phyloP scores from a whole-genome alignment of 2,113 vertebrate species.

The Poeciliopsis occidentalis region DNA sequence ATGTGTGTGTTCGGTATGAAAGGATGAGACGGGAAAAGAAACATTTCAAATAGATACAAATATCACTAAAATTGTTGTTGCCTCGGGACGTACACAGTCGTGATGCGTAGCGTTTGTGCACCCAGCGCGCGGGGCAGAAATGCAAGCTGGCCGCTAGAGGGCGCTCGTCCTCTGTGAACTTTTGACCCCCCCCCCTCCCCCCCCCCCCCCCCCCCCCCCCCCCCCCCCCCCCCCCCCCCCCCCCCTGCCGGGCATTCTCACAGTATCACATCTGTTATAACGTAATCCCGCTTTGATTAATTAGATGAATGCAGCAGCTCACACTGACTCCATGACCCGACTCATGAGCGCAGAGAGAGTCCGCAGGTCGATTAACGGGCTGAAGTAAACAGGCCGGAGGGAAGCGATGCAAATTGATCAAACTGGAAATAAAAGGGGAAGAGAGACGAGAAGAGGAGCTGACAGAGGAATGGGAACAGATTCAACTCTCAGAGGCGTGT shows the following conservation, averaged over 20 bases:
- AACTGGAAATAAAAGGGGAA: conserved; percentile 24
- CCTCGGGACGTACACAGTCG: conserved; percentile 20
- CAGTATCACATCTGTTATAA: conserved; percentile 29
- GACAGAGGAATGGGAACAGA: conserved; percentile 33
- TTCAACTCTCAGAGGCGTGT: conserved; percentile 7
- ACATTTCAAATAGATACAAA: conserved; percentile 20
- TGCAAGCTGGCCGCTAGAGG: conserved; percentile 32
- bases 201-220: conserved; percentile 59
- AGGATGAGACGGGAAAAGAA: not conserved
- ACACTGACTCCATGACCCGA: conserved; percentile 34
- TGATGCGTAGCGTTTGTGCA: conserved; percentile 25
- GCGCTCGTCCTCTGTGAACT: conserved; percentile 55
- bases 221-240: conserved; percentile 31
- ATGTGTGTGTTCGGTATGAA: not conserved
- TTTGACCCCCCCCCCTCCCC: conserved; percentile 63
- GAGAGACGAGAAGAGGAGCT: conserved; percentile 26
- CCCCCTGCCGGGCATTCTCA: conserved; percentile 33
- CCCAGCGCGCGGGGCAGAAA: conserved; percentile 10
- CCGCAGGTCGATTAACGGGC: not conserved
- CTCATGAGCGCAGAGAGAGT: not conserved
- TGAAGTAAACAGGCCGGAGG: not conserved
- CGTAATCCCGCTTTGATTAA: conserved; percentile 53
- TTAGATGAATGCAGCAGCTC: conserved; percentile 33
- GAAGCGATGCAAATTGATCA: conserved; percentile 48
- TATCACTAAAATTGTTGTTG: conserved; percentile 25